Conservation (phyloP, 2,797 vertebrate genomes). For the Coccyzus lansbergi region DNA sequence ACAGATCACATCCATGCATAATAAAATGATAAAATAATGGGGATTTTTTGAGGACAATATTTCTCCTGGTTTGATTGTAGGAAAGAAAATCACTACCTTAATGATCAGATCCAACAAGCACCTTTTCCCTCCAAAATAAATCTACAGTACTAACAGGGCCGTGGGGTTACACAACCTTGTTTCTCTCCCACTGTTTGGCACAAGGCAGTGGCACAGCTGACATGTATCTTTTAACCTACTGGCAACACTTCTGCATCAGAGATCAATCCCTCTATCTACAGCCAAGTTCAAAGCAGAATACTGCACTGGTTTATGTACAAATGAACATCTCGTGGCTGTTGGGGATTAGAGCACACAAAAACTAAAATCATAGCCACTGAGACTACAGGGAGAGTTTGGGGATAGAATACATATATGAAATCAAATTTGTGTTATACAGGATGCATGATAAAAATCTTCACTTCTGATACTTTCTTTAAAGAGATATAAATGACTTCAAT, state of each 20-base stretch:
- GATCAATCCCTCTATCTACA: background rate
- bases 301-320: background rate
- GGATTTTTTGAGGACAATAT: background rate
- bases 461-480: background rate
- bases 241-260: background rate
- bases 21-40: background rate
- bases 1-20: background rate
- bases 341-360: background rate
- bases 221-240: background rate
- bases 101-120: background rate
- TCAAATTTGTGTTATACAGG: background rate
- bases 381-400: background rate
- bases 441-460: background rate
- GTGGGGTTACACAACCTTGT: background rate
- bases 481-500: background rate
- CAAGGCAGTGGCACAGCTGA: background rate
- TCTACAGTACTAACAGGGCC: background rate
- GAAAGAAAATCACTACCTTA: background rate
- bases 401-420: background rate
- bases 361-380: background rate
- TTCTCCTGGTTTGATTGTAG: background rate
- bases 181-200: background rate
- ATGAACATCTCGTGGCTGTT: background rate
- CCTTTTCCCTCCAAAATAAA: background rate
- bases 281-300: background rate